These are phyloP conservation scores for Spea hammondii DNA, from an alignment of 2,797 vertebrate genomes.

Conservation along the genomic window DNA sequence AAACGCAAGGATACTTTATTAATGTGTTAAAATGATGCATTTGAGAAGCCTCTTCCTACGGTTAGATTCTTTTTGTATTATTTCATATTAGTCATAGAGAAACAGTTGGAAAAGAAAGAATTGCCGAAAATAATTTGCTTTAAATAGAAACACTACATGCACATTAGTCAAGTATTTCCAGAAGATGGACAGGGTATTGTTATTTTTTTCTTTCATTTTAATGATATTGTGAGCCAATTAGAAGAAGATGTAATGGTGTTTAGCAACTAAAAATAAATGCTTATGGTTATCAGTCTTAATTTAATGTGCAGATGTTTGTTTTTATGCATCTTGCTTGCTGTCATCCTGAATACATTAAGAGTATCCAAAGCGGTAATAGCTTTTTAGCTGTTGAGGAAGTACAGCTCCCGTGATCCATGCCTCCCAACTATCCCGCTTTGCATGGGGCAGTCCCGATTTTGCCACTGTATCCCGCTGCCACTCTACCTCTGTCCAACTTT, in stretches of 20 bases:
- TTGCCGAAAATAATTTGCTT: conserved; percentile 30
- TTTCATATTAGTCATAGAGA: conserved; percentile 17
- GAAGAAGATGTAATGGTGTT: not conserved
- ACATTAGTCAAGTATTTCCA: conserved; percentile 10
- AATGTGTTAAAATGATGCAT: not conserved
- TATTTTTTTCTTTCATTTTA: conserved; percentile 9
- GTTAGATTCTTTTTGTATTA: conserved; percentile 28
- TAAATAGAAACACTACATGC: conserved; percentile 20
- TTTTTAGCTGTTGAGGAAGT: no score
- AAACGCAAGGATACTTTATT: conserved; percentile 1
- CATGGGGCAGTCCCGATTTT: no score
- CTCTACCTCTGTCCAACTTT: no score
- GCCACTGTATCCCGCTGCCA: no score
- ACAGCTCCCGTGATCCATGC: no score
- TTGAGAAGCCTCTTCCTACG: conserved; percentile 11
- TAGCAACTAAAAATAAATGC: conserved; percentile 26
- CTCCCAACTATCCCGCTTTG: no score
- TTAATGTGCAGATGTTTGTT: conserved; percentile 27
- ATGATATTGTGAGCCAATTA: conserved; percentile 10
- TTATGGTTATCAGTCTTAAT: conserved; percentile 28
- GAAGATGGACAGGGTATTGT: not conserved
- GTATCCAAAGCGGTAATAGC: no score
- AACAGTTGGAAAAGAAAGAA: not conserved
- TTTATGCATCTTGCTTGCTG: conserved; percentile 8
- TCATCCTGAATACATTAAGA: no score